phyloP scores from a whole-genome alignment of 92 coral and sea anemone genomes.

The Paramuricea clavata region DNA sequence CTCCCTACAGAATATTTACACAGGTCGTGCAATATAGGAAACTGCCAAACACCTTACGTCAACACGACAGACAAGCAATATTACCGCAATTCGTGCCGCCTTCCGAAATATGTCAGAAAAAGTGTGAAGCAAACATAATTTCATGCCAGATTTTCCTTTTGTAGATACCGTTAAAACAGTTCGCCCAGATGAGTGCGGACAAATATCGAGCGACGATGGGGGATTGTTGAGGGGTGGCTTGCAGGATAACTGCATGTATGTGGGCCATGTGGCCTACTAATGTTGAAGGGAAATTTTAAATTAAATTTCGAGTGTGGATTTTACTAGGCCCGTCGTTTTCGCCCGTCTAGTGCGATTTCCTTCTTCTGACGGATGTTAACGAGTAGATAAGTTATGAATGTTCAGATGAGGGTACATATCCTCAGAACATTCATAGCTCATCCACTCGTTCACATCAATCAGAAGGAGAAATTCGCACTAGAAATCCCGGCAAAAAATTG shows the following conservation, averaged over 20 bases:
- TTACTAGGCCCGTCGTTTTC: too few relatives aligned
- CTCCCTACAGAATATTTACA: too few relatives aligned
- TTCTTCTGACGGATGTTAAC: too few relatives aligned
- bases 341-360: too few relatives aligned
- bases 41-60: neutral
- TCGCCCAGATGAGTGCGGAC: neutral
- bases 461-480: too few relatives aligned
- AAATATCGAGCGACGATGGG: neutral
- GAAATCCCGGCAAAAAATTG: too few relatives aligned
- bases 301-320: too few relatives aligned
- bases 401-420: too few relatives aligned
- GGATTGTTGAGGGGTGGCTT: neutral
- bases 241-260: neutral
- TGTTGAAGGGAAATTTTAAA: neutral
- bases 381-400: too few relatives aligned
- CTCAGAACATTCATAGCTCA: too few relatives aligned
- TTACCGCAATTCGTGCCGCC: neutral
- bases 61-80: constrained; percentile 26
- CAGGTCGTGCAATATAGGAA: neutral
- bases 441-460: too few relatives aligned
- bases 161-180: constrained; percentile 17
- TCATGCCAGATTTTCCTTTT: neutral
- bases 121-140: constrained; percentile 1
- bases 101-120: constrained; percentile 20
- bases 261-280: neutral